Percentiles rank a stretch among this genome's conserved stretches.
phyloP scores from a whole-genome alignment of 2,113 vertebrate species.

The Paramormyrops kingsleyae region DNA sequence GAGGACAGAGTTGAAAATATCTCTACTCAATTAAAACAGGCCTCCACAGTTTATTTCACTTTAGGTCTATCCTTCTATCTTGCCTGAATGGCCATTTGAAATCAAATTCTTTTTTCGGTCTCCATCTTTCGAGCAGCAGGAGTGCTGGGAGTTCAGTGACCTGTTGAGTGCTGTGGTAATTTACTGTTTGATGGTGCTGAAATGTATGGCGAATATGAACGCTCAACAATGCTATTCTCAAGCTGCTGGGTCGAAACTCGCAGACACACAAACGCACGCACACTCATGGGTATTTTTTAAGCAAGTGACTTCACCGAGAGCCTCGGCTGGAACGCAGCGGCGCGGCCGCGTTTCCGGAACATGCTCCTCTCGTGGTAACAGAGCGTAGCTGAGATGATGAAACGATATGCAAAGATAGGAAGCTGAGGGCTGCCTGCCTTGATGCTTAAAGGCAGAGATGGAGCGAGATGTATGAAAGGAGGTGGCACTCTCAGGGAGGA shows the following conservation, averaged over 20 bases:
- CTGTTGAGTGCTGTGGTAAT: neutral
- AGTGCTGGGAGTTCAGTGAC: neutral
- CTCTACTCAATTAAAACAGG: neutral
- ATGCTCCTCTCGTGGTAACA: neutral
- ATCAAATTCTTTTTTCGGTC: neutral
- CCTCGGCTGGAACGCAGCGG: neutral
- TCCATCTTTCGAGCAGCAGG: neutral
- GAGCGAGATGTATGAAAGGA: neutral
- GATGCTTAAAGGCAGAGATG: neutral
- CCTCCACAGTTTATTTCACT: neutral
- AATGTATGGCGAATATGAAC: neutral
- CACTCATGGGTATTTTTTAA: neutral
- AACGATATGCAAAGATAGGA: conserved; percentile 1
- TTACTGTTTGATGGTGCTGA: neutral
- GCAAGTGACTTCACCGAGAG: neutral
- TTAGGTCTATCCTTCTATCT: neutral
- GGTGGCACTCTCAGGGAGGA: neutral
- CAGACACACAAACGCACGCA: neutral
- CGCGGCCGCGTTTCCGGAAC: neutral
- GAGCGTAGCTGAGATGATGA: conserved; percentile 1
- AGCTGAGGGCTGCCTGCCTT: neutral
- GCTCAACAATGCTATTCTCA: neutral
- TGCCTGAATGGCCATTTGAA: neutral
- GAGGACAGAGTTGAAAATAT: neutral
- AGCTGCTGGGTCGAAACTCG: neutral